Base-by-base conservation (phyloP, 2,797 vertebrate species). In the Gallinago nigripennis region DNA sequence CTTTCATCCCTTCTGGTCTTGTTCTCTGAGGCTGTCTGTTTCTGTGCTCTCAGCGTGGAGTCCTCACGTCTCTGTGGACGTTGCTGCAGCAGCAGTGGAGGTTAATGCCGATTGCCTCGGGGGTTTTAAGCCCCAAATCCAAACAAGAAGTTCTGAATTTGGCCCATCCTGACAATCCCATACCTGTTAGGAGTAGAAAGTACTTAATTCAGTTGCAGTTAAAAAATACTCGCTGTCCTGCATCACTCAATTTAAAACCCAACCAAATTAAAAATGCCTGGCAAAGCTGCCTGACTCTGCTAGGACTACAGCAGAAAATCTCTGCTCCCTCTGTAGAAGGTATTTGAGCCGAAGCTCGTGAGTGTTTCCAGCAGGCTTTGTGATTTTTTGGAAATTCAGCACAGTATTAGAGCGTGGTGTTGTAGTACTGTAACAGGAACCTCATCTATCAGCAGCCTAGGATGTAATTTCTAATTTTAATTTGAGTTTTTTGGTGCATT, bases 81-180 rank as follows among this genome's bases (percentile, higher is more conserved):
- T 92, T 72, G 54, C 93, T 92, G 90, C 93, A 83, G 84, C 71
- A 82, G 82, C 20, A 6, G 8, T 73, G 54, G 39, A 51, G 41
- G 11, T 43, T 37, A 35, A 1, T 31, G 30, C 10, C 1, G 5
- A 4, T 48, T 50, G 8, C 9, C 41, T 73, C 57, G 3, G 11
- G 69, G 57, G 20, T 1, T 51, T 90, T 53, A 31, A 84, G 25
- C 39, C 70, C 46, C 41, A 23, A 64, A 4, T n/a, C 28, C 12
- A 18, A 81, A 23, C 9, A 25, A 14, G 6, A 18, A n/a, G 3
- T 43, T 71, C 21, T 28, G 9, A 61, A 76, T 77, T 82, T 76
- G 66, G 33, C 63, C 37, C 6, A 31, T 39, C n/a, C 41, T 30
- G 15, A 35, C 71, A 88, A 30, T 68, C 16, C 33, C 11, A 20